phyloP scores from a whole-genome alignment of 1,140 invertebrate species.

The Mizuhopecten yessoensis region DNA sequence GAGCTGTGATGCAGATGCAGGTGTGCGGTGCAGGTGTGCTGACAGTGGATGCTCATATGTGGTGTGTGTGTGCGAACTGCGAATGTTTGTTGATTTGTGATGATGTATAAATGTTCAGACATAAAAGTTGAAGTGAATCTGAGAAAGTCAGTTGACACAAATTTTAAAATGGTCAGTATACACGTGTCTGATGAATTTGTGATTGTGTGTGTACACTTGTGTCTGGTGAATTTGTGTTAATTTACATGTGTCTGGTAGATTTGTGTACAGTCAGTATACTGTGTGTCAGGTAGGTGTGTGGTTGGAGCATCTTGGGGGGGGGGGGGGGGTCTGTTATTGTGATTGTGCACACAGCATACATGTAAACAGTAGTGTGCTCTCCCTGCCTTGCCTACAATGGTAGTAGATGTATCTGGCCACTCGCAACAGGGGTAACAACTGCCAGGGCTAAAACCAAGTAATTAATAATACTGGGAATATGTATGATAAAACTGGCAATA shows the following conservation, averaged over 20 bases:
- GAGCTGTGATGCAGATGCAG: background rate
- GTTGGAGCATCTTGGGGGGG: background rate
- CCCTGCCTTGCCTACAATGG: conserved; percentile 12
- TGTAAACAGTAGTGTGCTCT: conserved; percentile 8
- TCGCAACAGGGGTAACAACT: conserved; percentile 31
- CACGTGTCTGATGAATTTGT: background rate
- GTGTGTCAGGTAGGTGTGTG: background rate
- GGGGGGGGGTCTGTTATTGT: background rate
- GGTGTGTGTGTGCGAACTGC: background rate
- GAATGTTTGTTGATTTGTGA: background rate
- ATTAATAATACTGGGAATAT: conserved; percentile 9
- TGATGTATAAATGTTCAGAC: background rate
- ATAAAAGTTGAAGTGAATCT: background rate
- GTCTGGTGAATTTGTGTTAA: no score
- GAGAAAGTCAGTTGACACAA: conserved; percentile 15
- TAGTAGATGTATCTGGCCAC: conserved; percentile 11
- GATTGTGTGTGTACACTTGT: background rate
- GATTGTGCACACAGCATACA: conserved; percentile 5
- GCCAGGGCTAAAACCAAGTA: conserved; percentile 2
- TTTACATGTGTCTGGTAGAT: background rate
- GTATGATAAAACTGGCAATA: conserved; percentile 34
- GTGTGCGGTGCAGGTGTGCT: background rate
- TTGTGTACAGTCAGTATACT: background rate
- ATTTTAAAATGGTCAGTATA: background rate
- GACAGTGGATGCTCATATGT: background rate